Evolutionary conservation across 2,113 vertebrate genomes (phyloP).

Genomic region (Raja brachyura): DNA sequence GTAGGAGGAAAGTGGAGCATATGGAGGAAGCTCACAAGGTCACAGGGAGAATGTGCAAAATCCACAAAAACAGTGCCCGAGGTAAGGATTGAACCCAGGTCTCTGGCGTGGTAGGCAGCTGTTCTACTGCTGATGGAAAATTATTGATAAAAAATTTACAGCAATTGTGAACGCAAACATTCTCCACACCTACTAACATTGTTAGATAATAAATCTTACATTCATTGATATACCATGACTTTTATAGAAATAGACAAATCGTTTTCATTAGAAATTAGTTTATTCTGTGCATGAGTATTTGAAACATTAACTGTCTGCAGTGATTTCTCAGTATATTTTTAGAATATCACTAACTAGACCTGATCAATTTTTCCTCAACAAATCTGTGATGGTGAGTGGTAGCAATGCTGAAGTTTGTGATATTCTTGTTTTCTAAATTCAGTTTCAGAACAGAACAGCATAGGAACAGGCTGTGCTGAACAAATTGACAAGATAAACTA

Average conservation of each 20-base stretch:
- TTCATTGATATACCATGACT: not conserved
- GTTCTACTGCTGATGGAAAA: too few relatives aligned
- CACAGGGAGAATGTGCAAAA: too few relatives aligned
- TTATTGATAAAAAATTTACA: not conserved
- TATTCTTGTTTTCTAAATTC: not conserved
- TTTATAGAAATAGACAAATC: not conserved
- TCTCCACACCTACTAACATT: not conserved
- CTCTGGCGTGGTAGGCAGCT: too few relatives aligned
- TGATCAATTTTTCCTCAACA: not conserved
- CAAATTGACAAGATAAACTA: too few relatives aligned
- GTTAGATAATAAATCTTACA: not conserved
- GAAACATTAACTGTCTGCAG: too few relatives aligned
- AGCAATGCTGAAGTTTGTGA: not conserved
- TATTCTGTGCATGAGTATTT: not conserved
- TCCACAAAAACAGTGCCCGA: too few relatives aligned
- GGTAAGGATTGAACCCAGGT: too few relatives aligned
- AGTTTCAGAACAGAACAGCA: too few relatives aligned
- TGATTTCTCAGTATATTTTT: constrained; percentile 13
- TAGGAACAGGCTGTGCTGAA: too few relatives aligned
- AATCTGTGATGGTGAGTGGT: constrained; percentile 2
- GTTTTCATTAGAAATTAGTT: not conserved
- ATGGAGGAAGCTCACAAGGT: too few relatives aligned
- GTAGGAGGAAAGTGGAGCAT: too few relatives aligned
- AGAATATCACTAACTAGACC: not conserved
- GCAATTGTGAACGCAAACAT: not conserved